Evolutionary conservation across 2,888 invertebrate species (phyloP), one percentile per base, ranked within the genome.

Genomic region (Lithosia quadra): DNA sequence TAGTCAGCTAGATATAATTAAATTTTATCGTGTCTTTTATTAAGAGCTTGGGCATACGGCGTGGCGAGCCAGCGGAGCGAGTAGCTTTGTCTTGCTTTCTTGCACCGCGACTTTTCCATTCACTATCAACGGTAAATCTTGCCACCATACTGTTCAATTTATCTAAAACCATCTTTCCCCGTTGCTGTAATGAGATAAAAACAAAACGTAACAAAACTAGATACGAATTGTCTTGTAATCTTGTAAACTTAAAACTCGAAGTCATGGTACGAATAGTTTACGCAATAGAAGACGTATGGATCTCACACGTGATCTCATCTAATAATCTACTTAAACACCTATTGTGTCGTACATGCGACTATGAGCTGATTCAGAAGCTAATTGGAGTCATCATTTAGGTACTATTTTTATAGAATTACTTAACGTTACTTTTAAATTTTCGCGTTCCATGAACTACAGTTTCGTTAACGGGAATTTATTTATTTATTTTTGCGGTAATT

Each of bases 21-120:
- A 88, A 89, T 87, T 89, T 89, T 90, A 92, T 91, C 90, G 87
- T 87, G 78, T 90, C 89, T 91, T 90, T 87, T 87, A 90, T 91
- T 90, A 89, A 86, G 87, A 89, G 88, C 84, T 82, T 86, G 86
- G 78, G 82, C 85, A 87, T 74, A 74, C 77, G 84, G 83, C 86
- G 88, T 87, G 85, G 86, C 88, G 86, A 84, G 81, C 68, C 87
- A 85, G 77, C 87, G 79, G 84, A 88, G 83, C 90, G 84, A 77
- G 85, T 77, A 82, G 83, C 83, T 81, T 77, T 84, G 88, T 87
- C 88, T 87, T 88, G 90, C 91, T 91, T 91, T 91, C 91, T 89
- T 91, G 88, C 84, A 77, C 78, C 80, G 76, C 81, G 78, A 66
- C 83, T 84, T 77, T 80, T 83, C 83, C 84, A 81, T 82, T 89